Evolutionary conservation across 1,140 invertebrate genomes (phyloP).

Genomic region (Megathymus violae): DNA sequence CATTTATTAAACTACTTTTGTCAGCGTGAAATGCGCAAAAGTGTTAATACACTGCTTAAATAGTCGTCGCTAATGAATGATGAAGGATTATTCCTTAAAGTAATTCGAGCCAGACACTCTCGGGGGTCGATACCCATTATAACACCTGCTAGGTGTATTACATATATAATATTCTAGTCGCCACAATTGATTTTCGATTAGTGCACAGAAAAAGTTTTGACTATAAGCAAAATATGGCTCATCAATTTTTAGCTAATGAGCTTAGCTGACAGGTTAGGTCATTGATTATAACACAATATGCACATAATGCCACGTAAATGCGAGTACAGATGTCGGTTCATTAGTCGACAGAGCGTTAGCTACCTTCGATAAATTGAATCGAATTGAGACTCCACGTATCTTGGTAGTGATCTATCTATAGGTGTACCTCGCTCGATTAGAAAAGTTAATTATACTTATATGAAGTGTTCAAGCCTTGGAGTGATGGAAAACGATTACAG

Average conservation of each 20-base stretch:
- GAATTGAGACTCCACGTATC: neutral
- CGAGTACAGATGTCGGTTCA: slow-evolving; percentile 10
- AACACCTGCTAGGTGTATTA: slow-evolving; percentile 18
- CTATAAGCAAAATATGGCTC: slow-evolving; percentile 17
- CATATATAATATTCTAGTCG: slow-evolving; percentile 6
- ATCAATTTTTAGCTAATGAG: slow-evolving; percentile 33
- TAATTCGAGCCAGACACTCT: slow-evolving; percentile 6
- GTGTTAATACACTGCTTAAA: slow-evolving; percentile 23
- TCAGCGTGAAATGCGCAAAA: slow-evolving; percentile 11
- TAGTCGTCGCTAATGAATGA: slow-evolving; percentile 17
- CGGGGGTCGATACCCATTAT: neutral
- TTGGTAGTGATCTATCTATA: neutral
- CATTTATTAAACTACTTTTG: slow-evolving; percentile 16
- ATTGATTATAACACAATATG: slow-evolving; percentile 30
- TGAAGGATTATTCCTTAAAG: neutral
- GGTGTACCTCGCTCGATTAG: neutral
- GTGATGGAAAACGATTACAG: neutral
- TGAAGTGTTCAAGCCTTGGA: neutral
- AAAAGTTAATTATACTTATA: neutral
- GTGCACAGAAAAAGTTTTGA: slow-evolving; percentile 23
- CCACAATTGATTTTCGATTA: slow-evolving; percentile 33
- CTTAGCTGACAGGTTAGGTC: slow-evolving; percentile 17
- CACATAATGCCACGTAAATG: slow-evolving; percentile 22
- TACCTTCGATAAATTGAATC: slow-evolving; percentile 8
- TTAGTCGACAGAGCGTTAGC: slow-evolving; percentile 1